phyloP scores from a whole-genome alignment of 2,113 vertebrate genomes.

The Spheniscus mendiculus region DNA sequence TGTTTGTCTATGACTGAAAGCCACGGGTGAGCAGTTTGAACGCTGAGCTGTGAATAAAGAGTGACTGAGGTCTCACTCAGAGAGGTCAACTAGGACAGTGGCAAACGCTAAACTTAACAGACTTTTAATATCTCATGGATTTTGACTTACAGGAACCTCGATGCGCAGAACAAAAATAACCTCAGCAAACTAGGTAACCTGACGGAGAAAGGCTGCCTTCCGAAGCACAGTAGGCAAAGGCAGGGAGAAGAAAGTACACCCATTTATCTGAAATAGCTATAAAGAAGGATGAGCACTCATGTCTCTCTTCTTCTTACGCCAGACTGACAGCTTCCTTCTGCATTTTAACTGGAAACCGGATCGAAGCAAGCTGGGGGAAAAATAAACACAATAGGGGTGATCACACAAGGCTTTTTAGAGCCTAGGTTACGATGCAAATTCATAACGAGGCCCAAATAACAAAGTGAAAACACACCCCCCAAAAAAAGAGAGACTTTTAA shows the following conservation, averaged over 20 bases:
- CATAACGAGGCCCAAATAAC: neutral
- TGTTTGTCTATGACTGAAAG: neutral
- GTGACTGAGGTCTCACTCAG: neutral
- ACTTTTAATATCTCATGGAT: neutral
- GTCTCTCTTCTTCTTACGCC: neutral
- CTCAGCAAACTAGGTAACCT: neutral
- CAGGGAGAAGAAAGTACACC: neutral
- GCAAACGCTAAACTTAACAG: neutral
- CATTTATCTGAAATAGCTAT: neutral
- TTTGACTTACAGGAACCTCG: neutral
- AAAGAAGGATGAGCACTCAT: rapidly evolving
- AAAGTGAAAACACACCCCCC: rapidly evolving
- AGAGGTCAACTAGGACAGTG: neutral
- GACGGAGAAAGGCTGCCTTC: neutral
- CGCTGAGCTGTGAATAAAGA: neutral
- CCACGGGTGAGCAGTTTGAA: neutral
- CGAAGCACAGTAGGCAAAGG: neutral
- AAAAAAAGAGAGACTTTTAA: neutral
- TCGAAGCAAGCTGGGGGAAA: neutral
- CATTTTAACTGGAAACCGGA: neutral
- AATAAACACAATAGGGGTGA: neutral
- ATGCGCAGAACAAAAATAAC: neutral
- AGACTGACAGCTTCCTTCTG: neutral
- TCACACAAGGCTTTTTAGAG: rapidly evolving
- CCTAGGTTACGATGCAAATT: rapidly evolving